Evolutionary conservation across 2,888 invertebrate genomes (phyloP).

Genomic region (Ametastegia equiseti): DNA sequence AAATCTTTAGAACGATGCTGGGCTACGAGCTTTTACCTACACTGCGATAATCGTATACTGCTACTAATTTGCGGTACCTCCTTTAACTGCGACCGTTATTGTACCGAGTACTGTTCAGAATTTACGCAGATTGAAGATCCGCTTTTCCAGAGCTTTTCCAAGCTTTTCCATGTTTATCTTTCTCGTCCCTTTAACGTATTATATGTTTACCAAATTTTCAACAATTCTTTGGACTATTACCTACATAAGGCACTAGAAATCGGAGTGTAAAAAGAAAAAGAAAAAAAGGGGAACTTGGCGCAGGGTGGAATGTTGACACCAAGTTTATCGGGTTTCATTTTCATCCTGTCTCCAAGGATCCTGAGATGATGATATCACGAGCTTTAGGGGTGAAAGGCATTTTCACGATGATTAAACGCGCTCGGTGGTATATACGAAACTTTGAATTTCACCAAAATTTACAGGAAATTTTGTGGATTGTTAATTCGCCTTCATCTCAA

Average conservation of each 20-base stretch:
- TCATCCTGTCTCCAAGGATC: slow-evolving; percentile 26
- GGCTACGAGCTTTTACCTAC: neutral
- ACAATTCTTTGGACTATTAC: too few relatives aligned
- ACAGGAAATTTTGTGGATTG: neutral
- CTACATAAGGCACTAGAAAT: too few relatives aligned
- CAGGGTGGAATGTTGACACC: slow-evolving; percentile 8
- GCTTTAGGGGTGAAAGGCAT: neutral
- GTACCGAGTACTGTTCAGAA: neutral
- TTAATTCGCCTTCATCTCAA: neutral
- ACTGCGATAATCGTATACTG: slow-evolving; percentile 35
- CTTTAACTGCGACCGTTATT: slow-evolving; percentile 17
- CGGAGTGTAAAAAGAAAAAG: neutral
- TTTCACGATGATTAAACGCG: slow-evolving; percentile 14
- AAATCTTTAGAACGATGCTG: slow-evolving; percentile 38
- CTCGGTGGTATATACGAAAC: neutral
- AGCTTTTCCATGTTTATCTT: neutral
- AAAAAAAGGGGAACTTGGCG: neutral
- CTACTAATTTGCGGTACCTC: slow-evolving; percentile 30
- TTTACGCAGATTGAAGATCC: neutral
- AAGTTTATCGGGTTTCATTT: slow-evolving; percentile 33
- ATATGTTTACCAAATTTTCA: too few relatives aligned
- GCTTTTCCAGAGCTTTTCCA: neutral
- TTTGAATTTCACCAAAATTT: neutral
- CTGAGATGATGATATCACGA: slow-evolving; percentile 21
- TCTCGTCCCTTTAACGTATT: neutral